Conservation (phyloP, 1,140 invertebrate genomes). For the Trialeurodes vaporariorum region DNA sequence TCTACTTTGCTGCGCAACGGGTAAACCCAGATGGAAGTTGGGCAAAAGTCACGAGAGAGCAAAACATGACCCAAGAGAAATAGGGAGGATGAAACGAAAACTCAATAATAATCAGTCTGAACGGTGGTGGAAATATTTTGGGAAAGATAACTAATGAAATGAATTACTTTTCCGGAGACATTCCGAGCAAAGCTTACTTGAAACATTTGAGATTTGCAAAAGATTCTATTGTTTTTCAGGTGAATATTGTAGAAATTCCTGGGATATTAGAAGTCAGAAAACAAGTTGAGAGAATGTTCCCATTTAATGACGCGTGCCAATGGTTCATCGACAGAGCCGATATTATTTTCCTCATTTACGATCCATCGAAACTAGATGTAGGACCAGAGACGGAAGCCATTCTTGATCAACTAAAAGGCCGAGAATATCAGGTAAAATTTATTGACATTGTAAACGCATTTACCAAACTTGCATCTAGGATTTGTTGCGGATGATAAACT, state of each 20-base stretch:
- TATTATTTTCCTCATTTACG: conserved; percentile 89
- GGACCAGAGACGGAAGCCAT: conserved; percentile 89
- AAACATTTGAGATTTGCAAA: neutral
- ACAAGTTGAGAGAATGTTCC: conserved; percentile 82
- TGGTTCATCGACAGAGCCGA: conserved; percentile 94
- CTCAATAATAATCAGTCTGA: no score
- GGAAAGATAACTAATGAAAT: no score
- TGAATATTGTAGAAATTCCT: conserved; percentile 92
- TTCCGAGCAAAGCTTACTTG: no score
- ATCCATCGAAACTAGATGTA: conserved; percentile 88
- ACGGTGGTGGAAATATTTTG: no score
- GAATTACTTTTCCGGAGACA: no score
- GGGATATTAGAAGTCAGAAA: conserved; percentile 89
- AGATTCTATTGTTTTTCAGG: conserved; percentile 40
- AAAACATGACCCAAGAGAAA: no score
- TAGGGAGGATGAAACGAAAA: no score
- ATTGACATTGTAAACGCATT: neutral
- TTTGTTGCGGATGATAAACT: neutral
- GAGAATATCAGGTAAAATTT: conserved; percentile 63
- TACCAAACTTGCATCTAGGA: neutral
- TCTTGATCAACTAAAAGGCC: conserved; percentile 82
- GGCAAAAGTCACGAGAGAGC: no score
- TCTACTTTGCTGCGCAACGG: no score
- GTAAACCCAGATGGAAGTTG: no score
- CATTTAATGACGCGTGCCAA: conserved; percentile 90